These are phyloP conservation scores for Mizuhopecten yessoensis DNA, from an alignment of 1,140 invertebrate genomes.

Conservation along the genomic window DNA sequence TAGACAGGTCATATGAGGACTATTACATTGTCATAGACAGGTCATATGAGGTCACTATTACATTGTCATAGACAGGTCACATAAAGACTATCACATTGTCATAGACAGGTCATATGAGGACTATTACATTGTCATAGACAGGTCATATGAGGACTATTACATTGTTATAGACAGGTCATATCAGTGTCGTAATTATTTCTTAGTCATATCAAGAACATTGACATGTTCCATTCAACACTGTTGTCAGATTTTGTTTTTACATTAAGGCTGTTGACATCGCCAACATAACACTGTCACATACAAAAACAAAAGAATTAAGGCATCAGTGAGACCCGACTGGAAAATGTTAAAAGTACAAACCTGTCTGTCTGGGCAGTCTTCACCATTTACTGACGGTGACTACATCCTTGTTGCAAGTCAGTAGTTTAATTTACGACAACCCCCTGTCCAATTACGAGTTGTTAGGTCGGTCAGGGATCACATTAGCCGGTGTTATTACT, in stretches of 20 bases:
- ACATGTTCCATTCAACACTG: too few relatives aligned
- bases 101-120: too few relatives aligned
- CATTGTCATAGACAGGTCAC: too few relatives aligned
- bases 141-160: too few relatives aligned
- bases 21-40: too few relatives aligned
- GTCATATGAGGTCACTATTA: too few relatives aligned
- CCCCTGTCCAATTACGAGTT: background rate
- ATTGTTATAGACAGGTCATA: too few relatives aligned
- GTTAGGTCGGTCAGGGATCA: background rate
- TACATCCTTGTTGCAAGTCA: background rate
- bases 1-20: too few relatives aligned
- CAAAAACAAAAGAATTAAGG: background rate
- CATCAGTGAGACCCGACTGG: background rate
- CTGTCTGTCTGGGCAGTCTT: background rate
- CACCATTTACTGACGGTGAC: background rate
- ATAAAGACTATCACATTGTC: too few relatives aligned
- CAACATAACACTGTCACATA: background rate
- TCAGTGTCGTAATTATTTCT: too few relatives aligned
- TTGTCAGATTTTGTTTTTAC: background rate
- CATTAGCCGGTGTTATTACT: background rate
- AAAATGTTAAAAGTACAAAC: constrained; percentile 9
- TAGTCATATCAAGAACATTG: too few relatives aligned
- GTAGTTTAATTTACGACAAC: background rate
- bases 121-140: too few relatives aligned
- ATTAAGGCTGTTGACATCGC: background rate